Percentiles rank a stretch among this genome's conserved stretches.
phyloP scores from a whole-genome alignment of 2,797 vertebrate genomes.

The Catamblyrhynchus diadema region DNA sequence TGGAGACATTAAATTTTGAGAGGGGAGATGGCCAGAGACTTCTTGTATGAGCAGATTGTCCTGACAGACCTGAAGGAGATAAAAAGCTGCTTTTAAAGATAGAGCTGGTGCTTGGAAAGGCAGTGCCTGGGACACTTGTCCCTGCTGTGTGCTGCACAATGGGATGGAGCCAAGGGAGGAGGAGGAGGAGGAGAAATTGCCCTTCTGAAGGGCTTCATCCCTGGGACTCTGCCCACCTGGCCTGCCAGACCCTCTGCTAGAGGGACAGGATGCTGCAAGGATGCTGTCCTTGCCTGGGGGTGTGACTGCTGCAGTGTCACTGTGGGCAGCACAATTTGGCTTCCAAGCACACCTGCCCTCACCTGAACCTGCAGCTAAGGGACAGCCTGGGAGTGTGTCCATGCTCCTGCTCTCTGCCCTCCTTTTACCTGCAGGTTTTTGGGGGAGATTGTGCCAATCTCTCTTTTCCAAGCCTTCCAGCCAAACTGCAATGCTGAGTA shows the following conservation, averaged over 20 bases:
- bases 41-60: background rate
- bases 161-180: background rate
- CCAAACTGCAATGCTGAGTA: background rate
- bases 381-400: accelerated
- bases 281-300: background rate
- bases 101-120: background rate
- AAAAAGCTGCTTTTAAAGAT: background rate
- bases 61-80: background rate
- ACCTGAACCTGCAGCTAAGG: background rate
- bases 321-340: background rate
- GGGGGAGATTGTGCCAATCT: background rate
- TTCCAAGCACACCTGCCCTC: background rate
- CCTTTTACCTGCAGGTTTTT: background rate
- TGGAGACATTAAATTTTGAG: accelerated
- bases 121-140: background rate
- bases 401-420: background rate
- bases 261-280: background rate
- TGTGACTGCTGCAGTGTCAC: background rate
- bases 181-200: background rate
- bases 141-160: accelerated
- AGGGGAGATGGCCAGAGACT: background rate
- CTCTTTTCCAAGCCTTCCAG: background rate
- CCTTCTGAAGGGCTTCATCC: background rate
- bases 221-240: background rate
- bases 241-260: background rate